Evolutionary conservation across 1,140 invertebrate genomes (phyloP).

Genomic region (Zophobas morio): DNA sequence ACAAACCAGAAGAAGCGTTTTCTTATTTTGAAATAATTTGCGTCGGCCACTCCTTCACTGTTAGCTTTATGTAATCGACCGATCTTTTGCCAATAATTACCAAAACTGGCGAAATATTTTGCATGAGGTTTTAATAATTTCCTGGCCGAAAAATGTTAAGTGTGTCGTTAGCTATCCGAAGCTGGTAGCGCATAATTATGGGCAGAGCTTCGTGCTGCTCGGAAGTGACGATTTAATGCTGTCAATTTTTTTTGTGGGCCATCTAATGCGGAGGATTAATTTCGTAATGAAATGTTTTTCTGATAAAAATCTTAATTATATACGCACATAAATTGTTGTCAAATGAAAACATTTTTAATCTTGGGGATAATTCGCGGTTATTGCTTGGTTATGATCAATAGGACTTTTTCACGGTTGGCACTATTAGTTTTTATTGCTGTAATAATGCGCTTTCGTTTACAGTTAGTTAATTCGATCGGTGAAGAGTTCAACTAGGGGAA

Average conservation of each 20-base stretch:
- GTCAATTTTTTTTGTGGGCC: slow-evolving; percentile 21
- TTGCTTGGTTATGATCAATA: not conserved
- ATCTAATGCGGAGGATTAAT: slow-evolving; percentile 19
- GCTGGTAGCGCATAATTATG: slow-evolving; percentile 40
- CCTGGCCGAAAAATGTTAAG: slow-evolving; percentile 34
- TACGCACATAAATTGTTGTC: slow-evolving; percentile 38
- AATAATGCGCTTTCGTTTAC: slow-evolving; percentile 21
- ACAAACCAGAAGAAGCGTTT: not conserved
- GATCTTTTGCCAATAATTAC: slow-evolving; percentile 35
- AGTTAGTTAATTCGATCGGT: slow-evolving; percentile 15
- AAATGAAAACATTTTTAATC: slow-evolving; percentile 30
- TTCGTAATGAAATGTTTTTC: slow-evolving; percentile 24
- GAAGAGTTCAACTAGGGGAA: not conserved
- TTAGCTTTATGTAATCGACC: slow-evolving; percentile 26
- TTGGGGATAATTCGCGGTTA: slow-evolving; percentile 19
- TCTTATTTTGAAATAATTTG: slow-evolving; percentile 12
- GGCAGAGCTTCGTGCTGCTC: slow-evolving; percentile 32
- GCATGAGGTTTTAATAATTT: slow-evolving; percentile 30
- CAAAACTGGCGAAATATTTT: slow-evolving; percentile 31
- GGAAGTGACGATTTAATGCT: slow-evolving; percentile 39
- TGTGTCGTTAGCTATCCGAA: slow-evolving; percentile 38
- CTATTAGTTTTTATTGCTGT: slow-evolving; percentile 4
- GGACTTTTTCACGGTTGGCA: slow-evolving; percentile 12
- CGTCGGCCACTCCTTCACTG: slow-evolving; percentile 25
- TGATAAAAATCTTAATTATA: slow-evolving; percentile 40